Conservation (phyloP, 2,113 vertebrate genomes). For the Colius striatus region DNA sequence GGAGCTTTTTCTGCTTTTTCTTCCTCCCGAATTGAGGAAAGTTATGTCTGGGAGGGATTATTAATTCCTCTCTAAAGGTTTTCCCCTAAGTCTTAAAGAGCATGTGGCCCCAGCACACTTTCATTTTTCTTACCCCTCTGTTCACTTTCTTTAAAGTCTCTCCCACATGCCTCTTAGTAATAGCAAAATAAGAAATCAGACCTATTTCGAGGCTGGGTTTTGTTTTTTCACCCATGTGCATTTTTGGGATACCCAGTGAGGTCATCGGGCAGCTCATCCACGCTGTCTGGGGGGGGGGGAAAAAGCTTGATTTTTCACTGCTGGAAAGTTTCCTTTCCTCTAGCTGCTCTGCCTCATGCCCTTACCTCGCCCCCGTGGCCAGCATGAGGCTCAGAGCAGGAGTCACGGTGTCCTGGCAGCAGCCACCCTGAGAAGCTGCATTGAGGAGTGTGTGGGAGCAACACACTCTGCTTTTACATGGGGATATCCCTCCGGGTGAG, state of each 20-base stretch:
- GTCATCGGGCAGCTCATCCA: background rate
- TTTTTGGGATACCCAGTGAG: background rate
- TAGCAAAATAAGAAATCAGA: background rate
- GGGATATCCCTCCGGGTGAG: background rate
- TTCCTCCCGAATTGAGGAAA: background rate
- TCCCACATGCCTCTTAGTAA: background rate
- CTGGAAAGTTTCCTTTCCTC: background rate
- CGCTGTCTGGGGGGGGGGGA: background rate
- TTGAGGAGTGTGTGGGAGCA: background rate
- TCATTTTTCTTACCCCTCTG: background rate
- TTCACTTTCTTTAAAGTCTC: background rate
- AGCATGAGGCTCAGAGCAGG: background rate
- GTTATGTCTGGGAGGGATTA: accelerated
- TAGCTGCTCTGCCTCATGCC: no score
- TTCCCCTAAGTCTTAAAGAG: background rate
- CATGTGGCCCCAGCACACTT: background rate
- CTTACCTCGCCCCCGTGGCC: background rate
- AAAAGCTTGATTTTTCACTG: background rate
- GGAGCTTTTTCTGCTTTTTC: background rate
- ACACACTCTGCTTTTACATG: background rate
- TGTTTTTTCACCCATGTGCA: background rate
- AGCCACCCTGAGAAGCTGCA: background rate
- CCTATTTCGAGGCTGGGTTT: background rate
- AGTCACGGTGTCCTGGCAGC: background rate
- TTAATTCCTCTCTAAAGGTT: background rate